These are phyloP conservation scores for Mormyrus proboscirostris DNA, from an alignment of 2,797 vertebrate genomes.

Conservation along the genomic window DNA sequence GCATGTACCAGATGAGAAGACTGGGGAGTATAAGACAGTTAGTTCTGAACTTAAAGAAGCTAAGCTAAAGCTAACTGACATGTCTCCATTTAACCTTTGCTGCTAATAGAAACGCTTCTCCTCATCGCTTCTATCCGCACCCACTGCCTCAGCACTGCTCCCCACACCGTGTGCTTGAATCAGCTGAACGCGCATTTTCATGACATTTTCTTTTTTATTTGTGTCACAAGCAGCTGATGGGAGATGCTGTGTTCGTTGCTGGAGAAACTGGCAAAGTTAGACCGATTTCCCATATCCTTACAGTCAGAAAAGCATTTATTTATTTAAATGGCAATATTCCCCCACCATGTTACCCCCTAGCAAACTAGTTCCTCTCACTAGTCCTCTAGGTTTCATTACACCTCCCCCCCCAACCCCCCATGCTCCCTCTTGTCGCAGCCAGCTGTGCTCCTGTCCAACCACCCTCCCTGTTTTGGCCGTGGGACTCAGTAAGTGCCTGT, in stretches of 20 bases:
- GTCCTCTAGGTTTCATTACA: not conserved
- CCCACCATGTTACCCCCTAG: not conserved
- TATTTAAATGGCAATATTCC: not conserved
- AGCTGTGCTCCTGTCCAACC: not conserved
- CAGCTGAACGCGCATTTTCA: conserved; percentile 1
- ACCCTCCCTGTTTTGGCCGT: not conserved
- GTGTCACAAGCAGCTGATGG: not conserved
- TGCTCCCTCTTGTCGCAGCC: not conserved
- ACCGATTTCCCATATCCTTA: not conserved
- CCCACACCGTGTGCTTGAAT: not conserved
- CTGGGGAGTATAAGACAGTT: not conserved
- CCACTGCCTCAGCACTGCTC: conserved; percentile 5
- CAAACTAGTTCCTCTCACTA: not conserved
- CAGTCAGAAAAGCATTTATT: not conserved
- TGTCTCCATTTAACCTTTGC: not conserved
- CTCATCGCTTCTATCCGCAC: not conserved
- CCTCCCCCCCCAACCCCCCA: not conserved
- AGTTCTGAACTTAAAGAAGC: not conserved
- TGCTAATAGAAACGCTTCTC: not conserved
- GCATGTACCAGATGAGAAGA: not conserved
- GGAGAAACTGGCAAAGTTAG: not conserved
- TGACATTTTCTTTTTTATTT: not conserved
- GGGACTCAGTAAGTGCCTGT: not conserved
- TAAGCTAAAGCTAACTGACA: not conserved
- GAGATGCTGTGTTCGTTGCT: not conserved